These are phyloP conservation scores for Liopterus haemorrhoidalis DNA, from an alignment of 2,888 invertebrate species.

Conservation along the genomic window DNA sequence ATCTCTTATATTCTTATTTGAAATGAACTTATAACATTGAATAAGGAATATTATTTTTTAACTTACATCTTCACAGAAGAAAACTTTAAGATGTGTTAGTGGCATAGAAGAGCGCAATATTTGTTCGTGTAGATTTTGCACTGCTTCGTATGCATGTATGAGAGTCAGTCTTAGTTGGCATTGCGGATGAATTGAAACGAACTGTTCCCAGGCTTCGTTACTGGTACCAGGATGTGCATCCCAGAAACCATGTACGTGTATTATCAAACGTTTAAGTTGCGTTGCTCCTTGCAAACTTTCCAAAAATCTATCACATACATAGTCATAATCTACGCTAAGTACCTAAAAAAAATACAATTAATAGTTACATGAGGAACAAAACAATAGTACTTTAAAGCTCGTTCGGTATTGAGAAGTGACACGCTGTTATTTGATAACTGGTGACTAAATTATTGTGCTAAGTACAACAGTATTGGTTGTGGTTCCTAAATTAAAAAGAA, in stretches of 20 bases:
- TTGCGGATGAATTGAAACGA: constrained; percentile 51
- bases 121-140: constrained; percentile 54
- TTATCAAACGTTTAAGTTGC: constrained; percentile 55
- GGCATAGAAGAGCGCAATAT: constrained; percentile 66
- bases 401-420: constrained; percentile 1
- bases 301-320: constrained; percentile 49
- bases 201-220: constrained; percentile 58
- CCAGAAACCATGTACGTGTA: constrained; percentile 65
- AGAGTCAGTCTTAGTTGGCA: constrained; percentile 56
- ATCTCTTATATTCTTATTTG: no score
- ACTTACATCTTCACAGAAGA: constrained; percentile 64
- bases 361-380: constrained; percentile 9
- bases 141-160: constrained; percentile 65
- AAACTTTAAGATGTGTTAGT: constrained; percentile 63
- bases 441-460: no score
- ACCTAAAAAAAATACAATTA: constrained; percentile 38
- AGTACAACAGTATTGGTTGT: no score
- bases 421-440: neutral
- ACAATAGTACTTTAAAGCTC: constrained; percentile 10
- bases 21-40: no score
- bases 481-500: neutral
- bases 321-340: constrained; percentile 54
- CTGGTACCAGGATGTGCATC: constrained; percentile 58
- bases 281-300: constrained; percentile 37
- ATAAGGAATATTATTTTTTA: no score